Evolutionary conservation across 2,797 vertebrate species (phyloP), one percentile per base, ranked within the genome.

Genomic region (Megaceryle alcyon): DNA sequence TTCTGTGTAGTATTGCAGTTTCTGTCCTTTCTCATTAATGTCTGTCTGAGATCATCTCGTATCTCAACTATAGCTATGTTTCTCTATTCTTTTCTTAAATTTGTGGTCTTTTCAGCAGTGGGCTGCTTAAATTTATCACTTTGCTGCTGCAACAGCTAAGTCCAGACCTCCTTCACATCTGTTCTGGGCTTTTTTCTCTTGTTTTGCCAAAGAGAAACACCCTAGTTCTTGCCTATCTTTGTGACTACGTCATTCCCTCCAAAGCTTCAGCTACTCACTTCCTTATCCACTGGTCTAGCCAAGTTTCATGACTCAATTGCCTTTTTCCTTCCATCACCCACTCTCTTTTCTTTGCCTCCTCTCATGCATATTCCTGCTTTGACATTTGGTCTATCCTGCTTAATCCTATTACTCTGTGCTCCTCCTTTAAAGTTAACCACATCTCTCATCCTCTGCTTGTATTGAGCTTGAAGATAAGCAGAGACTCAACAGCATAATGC

Each of bases 261-360:
- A n/a, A 59, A 95, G 54, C 73, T 93, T 70, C 79, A 82, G 43
- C 81, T 89, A 31, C 84, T 92, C 82, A n/a, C 72, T 97, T 95
- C 88, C 91, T 96, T 92, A 92, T 72, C 89, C 70, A 35, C 48
- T 80, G 46, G 51, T 88, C 87, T 77, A 37, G 96, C 96, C 96
- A 96, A 95, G 80, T 92, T 92, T 83, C 39, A 17, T 96, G 94
- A 96, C 91, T 96, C 95, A 95, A 80, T 96, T 90, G 80, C 59
- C 63, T 92, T 86, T 91, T 88, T 68, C 72, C 89, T 94, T 92
- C 89, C 91, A 66, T 95, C 95, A 94, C 87, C 91, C 91, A 86
- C 95, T 96, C 78, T 88, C 85, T 90, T 88, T 75, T 87, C 82
- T 79, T 79, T 94, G 63, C 80, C 77, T 94, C 28, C 28, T 96